These are phyloP conservation scores for Reticulitermes speratus DNA, from an alignment of 1,140 invertebrate genomes.

Conservation along the genomic window DNA sequence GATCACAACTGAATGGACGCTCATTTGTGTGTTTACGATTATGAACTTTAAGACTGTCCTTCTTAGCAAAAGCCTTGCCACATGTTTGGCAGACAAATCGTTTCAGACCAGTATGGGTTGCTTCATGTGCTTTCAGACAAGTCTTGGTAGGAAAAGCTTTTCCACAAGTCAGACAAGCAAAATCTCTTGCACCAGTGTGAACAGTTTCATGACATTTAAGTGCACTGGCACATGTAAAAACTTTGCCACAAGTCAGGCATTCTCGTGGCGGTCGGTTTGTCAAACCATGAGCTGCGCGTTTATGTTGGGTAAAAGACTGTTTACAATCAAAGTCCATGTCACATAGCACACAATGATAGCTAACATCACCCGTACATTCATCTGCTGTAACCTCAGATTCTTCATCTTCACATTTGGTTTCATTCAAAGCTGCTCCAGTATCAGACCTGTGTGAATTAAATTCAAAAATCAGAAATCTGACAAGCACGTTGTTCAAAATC, in stretches of 20 bases:
- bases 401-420: neutral
- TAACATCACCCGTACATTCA: neutral
- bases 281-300: neutral
- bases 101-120: conserved; percentile 36
- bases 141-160: conserved; percentile 38
- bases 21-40: conserved; percentile 37
- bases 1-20: conserved; percentile 42
- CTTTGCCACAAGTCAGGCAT: conserved; percentile 48
- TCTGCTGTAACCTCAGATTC: neutral
- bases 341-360: neutral
- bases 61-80: conserved; percentile 35
- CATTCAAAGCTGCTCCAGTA: neutral
- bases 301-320: neutral
- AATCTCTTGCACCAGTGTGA: conserved; percentile 36
- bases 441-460: neutral
- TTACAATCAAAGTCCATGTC: conserved; percentile 4
- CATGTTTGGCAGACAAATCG: conserved; percentile 37
- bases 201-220: conserved; percentile 37
- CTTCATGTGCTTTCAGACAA: conserved; percentile 36
- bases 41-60: conserved; percentile 38
- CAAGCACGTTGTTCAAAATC: too few relatives aligned
- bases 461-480: too few relatives aligned
- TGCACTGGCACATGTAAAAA: conserved; percentile 35
- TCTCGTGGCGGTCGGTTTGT: neutral
- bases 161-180: conserved; percentile 36